phyloP scores from a whole-genome alignment of 1,140 invertebrate species.

The Phenacoccus solenopsis region DNA sequence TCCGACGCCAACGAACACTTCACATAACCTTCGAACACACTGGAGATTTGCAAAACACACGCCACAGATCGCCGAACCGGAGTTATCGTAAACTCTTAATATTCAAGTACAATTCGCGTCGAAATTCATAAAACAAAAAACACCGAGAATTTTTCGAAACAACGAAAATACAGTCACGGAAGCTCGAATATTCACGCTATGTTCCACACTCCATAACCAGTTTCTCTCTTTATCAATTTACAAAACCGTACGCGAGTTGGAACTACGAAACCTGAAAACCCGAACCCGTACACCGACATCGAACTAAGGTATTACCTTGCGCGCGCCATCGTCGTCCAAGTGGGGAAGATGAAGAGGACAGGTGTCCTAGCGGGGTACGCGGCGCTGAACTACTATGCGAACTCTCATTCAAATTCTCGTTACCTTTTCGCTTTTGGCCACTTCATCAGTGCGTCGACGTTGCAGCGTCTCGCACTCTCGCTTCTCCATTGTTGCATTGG shows the following conservation, averaged over 20 bases:
- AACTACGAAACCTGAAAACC: not conserved
- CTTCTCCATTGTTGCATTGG: no score
- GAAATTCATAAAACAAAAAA: not conserved
- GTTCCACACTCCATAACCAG: not conserved
- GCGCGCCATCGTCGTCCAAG: not conserved
- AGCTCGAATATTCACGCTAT: not conserved
- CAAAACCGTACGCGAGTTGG: not conserved
- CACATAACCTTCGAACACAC: not conserved
- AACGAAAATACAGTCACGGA: not conserved
- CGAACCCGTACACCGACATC: not conserved
- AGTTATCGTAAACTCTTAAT: no score
- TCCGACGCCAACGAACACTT: not conserved
- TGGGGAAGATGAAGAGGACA: not conserved
- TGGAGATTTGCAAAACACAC: not conserved
- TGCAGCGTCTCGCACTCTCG: no score
- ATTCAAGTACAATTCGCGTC: not conserved
- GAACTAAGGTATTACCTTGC: not conserved
- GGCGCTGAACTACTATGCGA: not conserved
- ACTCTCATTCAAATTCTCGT: constrained; percentile 2
- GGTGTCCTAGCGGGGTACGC: not conserved
- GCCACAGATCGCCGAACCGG: not conserved
- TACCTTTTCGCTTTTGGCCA: not conserved
- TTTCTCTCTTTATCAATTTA: constrained; percentile 3
- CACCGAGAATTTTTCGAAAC: not conserved
- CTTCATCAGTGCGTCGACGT: not conserved